Base-by-base conservation (phyloP, 53 echinoderm and acorn worm species). In the Crossaster papposus region DNA sequence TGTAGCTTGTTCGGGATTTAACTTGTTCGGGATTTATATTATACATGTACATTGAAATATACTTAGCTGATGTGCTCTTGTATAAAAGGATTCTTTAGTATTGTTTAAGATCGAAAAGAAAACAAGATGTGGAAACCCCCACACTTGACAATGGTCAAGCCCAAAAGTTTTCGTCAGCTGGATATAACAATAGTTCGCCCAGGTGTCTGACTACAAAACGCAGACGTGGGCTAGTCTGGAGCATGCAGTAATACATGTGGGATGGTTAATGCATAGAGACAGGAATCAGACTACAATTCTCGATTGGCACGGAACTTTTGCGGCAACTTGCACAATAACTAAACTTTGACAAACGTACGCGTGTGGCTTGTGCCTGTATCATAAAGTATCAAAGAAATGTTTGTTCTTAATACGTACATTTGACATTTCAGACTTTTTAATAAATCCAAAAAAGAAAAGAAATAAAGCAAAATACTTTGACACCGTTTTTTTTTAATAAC, bases 131-230 rank as follows among this genome's bases (percentile, higher is more conserved):
- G 8, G 22, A 30, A 0, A 55, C 10, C 30, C 81, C 81, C 33
- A 29, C 35, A 31, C 20, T 58, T 81, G 14, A 11, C 54, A 81
- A 32, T 81, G 81, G 81, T 81, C 14, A 15, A 22, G 34, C 35
- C 81, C 35, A 30, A 63, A 81, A 81, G 81, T 81, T 81, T 80
- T 81, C 81, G 30, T 51, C 62, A 23, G 32, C 31, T 51, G 51
- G 36, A 58, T 18, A 55, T 31, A 58, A 32, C 17, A 81, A 79
- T 79, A 32, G 81, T 63, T 54, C 34, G 10, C 52, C 4, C 52
- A 58, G 81, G 81, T 62, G 81, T 30, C 24, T 54, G 31, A 26
- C 38, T 50, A 80, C 10, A 58, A 80, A 30, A 62, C 29, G 81
- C 81, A 58, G 58, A 81, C 81, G 51, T 24, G 68, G 4, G 68